Conservation (phyloP, 2,888 invertebrate genomes). For the Callyntrura guangdongensis region DNA sequence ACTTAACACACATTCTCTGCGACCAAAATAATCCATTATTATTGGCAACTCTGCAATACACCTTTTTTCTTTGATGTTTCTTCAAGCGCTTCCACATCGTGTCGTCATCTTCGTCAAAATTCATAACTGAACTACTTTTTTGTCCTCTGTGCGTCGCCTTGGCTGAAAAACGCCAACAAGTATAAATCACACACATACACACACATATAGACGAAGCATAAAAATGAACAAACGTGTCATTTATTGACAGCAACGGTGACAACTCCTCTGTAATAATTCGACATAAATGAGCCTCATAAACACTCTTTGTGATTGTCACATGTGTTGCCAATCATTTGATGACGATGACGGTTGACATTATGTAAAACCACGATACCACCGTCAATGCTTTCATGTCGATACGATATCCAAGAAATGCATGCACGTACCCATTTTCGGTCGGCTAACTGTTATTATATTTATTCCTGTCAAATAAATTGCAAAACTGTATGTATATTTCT, state of each 20-base stretch:
- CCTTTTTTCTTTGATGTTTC: neutral
- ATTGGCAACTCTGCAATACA: conserved; percentile 19
- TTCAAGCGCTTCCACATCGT: conserved; percentile 26
- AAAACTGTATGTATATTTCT: neutral
- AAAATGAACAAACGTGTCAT: conserved; percentile 53
- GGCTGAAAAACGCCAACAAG: neutral
- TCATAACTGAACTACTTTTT: conserved; percentile 40
- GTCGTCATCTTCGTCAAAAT: neutral
- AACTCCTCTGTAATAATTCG: conserved; percentile 55
- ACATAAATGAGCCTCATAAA: conserved; percentile 61
- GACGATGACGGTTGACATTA: conserved; percentile 55
- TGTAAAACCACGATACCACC: conserved; percentile 8
- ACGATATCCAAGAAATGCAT: neutral
- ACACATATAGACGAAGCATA: neutral
- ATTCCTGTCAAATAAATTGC: conserved; percentile 56
- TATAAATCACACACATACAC: neutral
- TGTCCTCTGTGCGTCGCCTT: neutral
- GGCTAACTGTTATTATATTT: conserved; percentile 64
- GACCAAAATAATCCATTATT: conserved; percentile 37
- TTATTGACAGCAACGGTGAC: conserved; percentile 49
- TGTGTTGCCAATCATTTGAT: conserved; percentile 63
- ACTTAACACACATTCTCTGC: conserved; percentile 47
- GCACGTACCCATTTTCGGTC: conserved; percentile 63
- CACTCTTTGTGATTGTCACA: conserved; percentile 67
- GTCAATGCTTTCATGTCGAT: conserved; percentile 25